Conservation (phyloP, 2,888 invertebrate species). For the Fragum whitleyi region DNA sequence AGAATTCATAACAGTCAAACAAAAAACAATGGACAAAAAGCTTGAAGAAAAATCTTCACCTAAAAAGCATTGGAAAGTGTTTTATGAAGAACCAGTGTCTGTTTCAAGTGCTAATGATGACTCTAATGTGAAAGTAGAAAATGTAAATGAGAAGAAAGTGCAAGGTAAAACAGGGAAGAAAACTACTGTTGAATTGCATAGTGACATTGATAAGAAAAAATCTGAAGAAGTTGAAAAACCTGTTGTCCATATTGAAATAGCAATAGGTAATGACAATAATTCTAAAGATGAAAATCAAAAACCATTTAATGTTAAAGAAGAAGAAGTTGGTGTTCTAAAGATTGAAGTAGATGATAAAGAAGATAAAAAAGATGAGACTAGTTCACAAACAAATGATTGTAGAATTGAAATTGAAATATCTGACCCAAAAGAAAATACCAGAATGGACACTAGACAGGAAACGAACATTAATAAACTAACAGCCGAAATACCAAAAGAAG, state of each 20-base stretch:
- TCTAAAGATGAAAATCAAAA: background rate
- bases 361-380: background rate
- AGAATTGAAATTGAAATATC: too few species aligned
- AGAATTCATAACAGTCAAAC: background rate
- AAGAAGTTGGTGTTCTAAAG: background rate
- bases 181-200: background rate
- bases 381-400: too few species aligned
- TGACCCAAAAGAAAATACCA: too few species aligned
- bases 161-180: background rate
- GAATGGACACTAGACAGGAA: too few species aligned
- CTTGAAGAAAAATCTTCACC: background rate
- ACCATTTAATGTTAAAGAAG: slow-evolving; percentile 3
- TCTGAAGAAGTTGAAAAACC: slow-evolving; percentile 1
- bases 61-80: slow-evolving; percentile 9
- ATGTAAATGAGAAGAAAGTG: background rate
- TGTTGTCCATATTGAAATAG: background rate
- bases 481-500: background rate
- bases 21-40: background rate
- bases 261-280: background rate
- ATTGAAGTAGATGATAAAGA: background rate
- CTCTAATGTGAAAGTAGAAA: background rate
- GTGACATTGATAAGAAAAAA: background rate
- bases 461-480: background rate
- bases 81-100: background rate
- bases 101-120: background rate